Conservation (phyloP, 2,888 invertebrate species). For the Mythimna impura region DNA sequence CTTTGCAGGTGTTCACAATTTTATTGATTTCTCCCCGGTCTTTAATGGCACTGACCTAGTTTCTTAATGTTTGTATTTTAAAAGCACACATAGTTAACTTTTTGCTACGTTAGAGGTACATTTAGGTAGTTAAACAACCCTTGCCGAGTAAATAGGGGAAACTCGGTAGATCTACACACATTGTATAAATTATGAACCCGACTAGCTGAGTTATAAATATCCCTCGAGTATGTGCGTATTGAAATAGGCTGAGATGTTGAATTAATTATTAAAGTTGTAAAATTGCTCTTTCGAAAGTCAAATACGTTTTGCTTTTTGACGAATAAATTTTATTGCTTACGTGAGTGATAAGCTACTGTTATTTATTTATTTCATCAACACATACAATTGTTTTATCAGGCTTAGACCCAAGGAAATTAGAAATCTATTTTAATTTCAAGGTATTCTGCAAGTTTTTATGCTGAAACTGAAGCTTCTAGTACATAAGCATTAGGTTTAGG, state of each 20-base stretch:
- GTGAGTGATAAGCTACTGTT: background rate
- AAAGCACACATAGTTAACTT: slow-evolving; percentile 43
- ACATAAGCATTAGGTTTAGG: no score
- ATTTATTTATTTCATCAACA: no score
- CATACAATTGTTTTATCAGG: no score
- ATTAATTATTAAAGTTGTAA: slow-evolving; percentile 25
- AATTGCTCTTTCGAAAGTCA: slow-evolving; percentile 23
- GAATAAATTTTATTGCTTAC: background rate
- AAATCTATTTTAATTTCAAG: no score
- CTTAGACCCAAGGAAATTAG: no score
- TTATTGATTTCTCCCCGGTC: slow-evolving; percentile 42
- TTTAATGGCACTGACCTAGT: slow-evolving; percentile 36
- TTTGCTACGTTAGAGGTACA: slow-evolving; percentile 18
- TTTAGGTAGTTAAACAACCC: slow-evolving; percentile 34
- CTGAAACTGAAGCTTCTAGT: no score
- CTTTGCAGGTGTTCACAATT: slow-evolving; percentile 31
- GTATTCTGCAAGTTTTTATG: no score
- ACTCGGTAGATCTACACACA: slow-evolving; percentile 12
- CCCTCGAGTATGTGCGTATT: slow-evolving; percentile 8
- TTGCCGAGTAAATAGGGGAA: slow-evolving; percentile 29
- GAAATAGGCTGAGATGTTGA: slow-evolving; percentile 22
- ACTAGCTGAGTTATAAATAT: slow-evolving; percentile 27
- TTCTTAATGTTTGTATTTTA: slow-evolving; percentile 34
- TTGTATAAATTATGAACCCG: slow-evolving; percentile 30
- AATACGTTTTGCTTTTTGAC: slow-evolving; percentile 7